Conservation (phyloP, 2,797 vertebrate genomes). For the Poliocrania exsul region DNA sequence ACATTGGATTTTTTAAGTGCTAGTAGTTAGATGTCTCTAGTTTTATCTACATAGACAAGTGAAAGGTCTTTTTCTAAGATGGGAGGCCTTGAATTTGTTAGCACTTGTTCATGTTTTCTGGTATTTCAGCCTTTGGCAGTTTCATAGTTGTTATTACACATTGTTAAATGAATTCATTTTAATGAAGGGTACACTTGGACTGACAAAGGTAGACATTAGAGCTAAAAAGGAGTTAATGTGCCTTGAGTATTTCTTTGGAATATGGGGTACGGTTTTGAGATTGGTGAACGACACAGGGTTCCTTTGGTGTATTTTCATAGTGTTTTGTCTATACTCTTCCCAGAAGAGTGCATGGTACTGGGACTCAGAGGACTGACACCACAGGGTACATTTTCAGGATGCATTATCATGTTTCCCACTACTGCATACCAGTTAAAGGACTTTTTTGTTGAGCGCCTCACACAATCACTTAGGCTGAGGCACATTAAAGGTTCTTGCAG, state of each 20-base stretch:
- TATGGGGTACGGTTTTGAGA: background rate
- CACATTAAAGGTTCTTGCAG: background rate
- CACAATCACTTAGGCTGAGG: background rate
- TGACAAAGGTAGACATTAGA: background rate
- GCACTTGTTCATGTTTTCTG: background rate
- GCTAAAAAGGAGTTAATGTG: background rate
- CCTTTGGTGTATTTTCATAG: background rate
- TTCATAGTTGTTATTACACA: background rate
- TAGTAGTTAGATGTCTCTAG: background rate
- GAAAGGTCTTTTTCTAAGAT: background rate
- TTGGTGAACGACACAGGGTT: background rate
- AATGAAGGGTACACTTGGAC: background rate
- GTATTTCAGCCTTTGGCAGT: background rate
- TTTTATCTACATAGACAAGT: background rate
- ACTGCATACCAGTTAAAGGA: background rate
- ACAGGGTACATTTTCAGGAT: background rate
- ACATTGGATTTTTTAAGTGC: background rate
- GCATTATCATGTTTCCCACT: background rate
- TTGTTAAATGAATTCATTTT: background rate
- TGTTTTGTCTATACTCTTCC: fast-evolving
- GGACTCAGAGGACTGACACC: background rate
- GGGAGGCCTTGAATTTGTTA: background rate
- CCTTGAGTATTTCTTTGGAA: background rate
- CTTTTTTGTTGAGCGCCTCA: background rate
- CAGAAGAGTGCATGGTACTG: background rate